These are phyloP conservation scores for Pandemis cinnamomeana DNA, from an alignment of 2,888 invertebrate genomes.

Conservation along the genomic window DNA sequence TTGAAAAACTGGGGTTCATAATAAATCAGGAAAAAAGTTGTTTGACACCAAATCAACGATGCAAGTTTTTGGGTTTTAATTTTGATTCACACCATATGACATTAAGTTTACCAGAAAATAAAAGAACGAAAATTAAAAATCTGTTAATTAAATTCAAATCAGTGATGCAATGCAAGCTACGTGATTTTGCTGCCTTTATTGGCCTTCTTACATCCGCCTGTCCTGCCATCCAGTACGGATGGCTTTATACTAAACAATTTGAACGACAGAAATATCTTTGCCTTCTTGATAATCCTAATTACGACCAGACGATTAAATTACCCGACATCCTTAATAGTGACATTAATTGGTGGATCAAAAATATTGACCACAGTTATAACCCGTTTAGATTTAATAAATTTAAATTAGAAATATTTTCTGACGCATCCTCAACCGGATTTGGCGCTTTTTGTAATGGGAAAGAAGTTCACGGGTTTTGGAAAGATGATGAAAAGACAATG, in stretches of 20 bases:
- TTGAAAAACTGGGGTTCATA: background rate
- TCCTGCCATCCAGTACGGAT: background rate
- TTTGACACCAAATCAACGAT: background rate
- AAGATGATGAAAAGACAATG: slow-evolving; percentile 9
- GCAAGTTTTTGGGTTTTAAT: background rate
- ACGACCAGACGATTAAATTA: background rate
- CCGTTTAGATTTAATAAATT: background rate
- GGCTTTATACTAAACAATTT: background rate
- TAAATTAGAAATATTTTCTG: slow-evolving; percentile 8
- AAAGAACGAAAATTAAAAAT: background rate
- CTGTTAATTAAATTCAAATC: background rate
- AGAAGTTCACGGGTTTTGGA: background rate
- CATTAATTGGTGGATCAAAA: background rate
- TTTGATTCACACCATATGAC: background rate
- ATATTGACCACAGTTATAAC: background rate
- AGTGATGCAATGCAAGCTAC: background rate
- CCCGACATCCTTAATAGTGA: background rate
- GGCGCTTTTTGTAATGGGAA: slow-evolving; percentile 11
- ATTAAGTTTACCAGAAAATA: background rate
- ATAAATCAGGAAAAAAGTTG: background rate
- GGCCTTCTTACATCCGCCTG: background rate
- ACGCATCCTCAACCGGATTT: slow-evolving; percentile 14
- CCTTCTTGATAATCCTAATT: background rate
- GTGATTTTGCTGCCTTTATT: background rate
- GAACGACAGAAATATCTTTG: background rate